Conservation (phyloP, 2,888 invertebrate genomes). For the Zaprionus bogoriensis region DNA sequence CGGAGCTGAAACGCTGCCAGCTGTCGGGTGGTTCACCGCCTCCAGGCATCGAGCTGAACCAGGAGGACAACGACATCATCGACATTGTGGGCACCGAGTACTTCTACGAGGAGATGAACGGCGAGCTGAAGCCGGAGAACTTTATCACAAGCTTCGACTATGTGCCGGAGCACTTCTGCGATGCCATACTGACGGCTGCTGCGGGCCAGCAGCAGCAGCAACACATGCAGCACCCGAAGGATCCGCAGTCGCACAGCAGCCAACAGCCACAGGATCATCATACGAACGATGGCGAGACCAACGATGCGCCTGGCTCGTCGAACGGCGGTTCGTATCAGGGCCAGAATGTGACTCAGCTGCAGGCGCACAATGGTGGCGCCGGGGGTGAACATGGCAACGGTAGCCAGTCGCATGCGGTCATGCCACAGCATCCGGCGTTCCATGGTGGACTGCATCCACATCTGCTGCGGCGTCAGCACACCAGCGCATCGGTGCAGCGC, state of each 20-base stretch:
- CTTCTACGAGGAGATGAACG: constrained; percentile 82
- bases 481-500: constrained; percentile 69
- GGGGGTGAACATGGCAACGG: constrained; percentile 61
- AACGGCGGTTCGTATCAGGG: constrained; percentile 77
- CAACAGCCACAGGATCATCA: constrained; percentile 80
- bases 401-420: constrained; percentile 68
- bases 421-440: constrained; percentile 79
- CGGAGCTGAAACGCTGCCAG: constrained; percentile 81
- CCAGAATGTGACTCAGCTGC: constrained; percentile 70
- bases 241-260: constrained; percentile 71
- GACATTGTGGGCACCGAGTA: constrained; percentile 82
- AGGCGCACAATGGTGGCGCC: constrained; percentile 69
- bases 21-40: constrained; percentile 81
- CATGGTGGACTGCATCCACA: constrained; percentile 79
- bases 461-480: constrained; percentile 74
- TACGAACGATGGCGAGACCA: constrained; percentile 79
- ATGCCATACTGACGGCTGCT: constrained; percentile 81
- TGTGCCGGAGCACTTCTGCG: constrained; percentile 81
- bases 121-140: constrained; percentile 80
- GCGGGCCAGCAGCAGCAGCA: constrained; percentile 81
- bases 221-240: constrained; percentile 77
- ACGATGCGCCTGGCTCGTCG: constrained; percentile 80
- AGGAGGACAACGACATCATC: constrained; percentile 82
- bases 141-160: constrained; percentile 81
- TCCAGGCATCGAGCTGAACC: constrained; percentile 81